Conservation (phyloP, 1,140 invertebrate species). For the Ericerus pela region DNA sequence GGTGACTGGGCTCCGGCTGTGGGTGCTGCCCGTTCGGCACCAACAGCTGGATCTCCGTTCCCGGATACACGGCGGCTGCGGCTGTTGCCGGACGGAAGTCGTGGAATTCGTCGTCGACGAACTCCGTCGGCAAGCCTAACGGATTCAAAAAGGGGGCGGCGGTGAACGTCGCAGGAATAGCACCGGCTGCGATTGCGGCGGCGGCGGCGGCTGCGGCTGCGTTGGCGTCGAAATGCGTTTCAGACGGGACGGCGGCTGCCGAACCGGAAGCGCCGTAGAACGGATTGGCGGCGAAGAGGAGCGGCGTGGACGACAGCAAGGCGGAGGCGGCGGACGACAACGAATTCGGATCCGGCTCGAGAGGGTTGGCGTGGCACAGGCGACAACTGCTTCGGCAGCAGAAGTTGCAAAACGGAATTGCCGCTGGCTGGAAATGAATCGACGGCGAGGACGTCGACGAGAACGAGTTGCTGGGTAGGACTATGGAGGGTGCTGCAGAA, state of each 20-base stretch:
- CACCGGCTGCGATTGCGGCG: background rate
- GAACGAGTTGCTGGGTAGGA: too few relatives aligned
- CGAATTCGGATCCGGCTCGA: background rate
- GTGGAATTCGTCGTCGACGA: background rate
- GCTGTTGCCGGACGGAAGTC: background rate
- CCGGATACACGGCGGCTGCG: background rate
- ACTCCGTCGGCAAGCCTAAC: background rate
- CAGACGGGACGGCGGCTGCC: background rate
- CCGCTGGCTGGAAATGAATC: too few relatives aligned
- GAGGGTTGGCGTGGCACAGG: background rate
- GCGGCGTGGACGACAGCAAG: background rate
- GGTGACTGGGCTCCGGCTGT: background rate
- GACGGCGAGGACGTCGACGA: background rate
- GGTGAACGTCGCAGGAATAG: background rate
- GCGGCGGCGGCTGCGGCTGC: background rate
- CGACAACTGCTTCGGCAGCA: background rate
- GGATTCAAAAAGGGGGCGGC: too few relatives aligned
- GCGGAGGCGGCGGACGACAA: background rate
- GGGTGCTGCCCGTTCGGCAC: background rate
- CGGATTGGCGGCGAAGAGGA: constrained; percentile 3
- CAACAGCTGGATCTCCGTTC: background rate
- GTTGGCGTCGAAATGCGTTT: too few relatives aligned
- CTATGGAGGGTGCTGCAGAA: background rate
- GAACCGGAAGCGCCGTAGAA: background rate
- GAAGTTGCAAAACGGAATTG: constrained; percentile 3